Base-by-base conservation (phyloP, 2,113 vertebrate genomes). In the Actenoides lindsayi region DNA sequence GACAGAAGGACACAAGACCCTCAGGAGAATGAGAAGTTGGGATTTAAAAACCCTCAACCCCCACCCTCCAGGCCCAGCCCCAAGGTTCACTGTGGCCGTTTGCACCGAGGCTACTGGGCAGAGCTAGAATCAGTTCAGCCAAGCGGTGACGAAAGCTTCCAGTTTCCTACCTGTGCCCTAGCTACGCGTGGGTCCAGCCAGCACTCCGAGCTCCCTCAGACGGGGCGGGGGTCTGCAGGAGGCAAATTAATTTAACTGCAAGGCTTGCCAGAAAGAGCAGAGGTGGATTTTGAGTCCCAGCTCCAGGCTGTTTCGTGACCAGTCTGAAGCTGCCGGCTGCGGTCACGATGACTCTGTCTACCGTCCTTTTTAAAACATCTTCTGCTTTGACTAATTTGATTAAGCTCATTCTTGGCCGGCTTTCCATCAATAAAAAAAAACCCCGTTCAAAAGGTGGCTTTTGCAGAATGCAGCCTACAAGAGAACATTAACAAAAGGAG, bases 1-100 rank as follows among this genome's bases (percentile, higher is more conserved):
- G 37, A 37, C 37, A 37, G 37, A 41, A 12, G 41, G 41, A 5
- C 0, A 0, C 68, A 13, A 16, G 24, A 7, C 46, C 64, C 62
- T 39, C 15, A 37, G 81, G 23, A 31, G 56, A 59, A 62, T 0
- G 17, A 16, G 33, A 82, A 42, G 13, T 10, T 0, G 0, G 53
- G 16, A 69, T 60, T 27, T 2, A 37, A 33, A 25, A 46, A 7
- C 44, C 35, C 65, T 37, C 53, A 13, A 7, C 2, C 4, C 37
- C 37, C 42, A 9, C 41, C 6, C 2, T 24, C 48, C 10, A 46
- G 46, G 9, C 48, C 21, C 48, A 50, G 48, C 48, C 3, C 24
- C 92, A 6, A 62, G 28, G 68, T 3, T 63, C 28, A 2, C 0
- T 1, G 4, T 19, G 76, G 39, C 86, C 42, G 33, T 16, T 11